These are phyloP conservation scores for Noctua comes DNA, from an alignment of 2,888 invertebrate species.

Conservation along the genomic window DNA sequence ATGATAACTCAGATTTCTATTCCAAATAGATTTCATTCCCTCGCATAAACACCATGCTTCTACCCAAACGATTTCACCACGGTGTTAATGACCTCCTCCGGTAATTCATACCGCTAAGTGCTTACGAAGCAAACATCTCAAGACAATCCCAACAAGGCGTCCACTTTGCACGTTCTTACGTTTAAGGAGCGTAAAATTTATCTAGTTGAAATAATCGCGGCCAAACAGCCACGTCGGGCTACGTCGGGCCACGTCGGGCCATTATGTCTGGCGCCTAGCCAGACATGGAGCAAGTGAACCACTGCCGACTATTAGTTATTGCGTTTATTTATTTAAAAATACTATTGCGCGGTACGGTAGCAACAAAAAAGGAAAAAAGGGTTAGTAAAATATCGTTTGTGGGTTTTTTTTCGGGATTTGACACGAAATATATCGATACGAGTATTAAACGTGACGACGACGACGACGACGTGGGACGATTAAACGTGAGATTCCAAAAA, in stretches of 20 bases:
- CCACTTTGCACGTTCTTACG: constrained; percentile 81
- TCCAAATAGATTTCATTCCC: not conserved
- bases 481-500: not conserved
- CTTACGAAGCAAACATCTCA: constrained; percentile 48
- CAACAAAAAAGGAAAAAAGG: constrained; percentile 32
- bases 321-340: constrained; percentile 66
- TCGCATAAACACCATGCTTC: not conserved
- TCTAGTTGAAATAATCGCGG: constrained; percentile 85
- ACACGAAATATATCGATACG: not conserved
- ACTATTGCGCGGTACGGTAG: constrained; percentile 50
- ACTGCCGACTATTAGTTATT: constrained; percentile 71
- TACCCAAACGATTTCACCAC: constrained; percentile 4
- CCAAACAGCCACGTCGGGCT: constrained; percentile 77
- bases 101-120: constrained; percentile 45
- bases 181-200: constrained; percentile 85
- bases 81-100: constrained; percentile 36
- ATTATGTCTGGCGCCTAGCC: constrained; percentile 83
- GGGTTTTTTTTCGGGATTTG: constrained; percentile 1
- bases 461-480: no score
- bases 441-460: no score
- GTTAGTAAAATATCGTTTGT: constrained; percentile 29
- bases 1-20: not conserved
- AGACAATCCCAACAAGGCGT: constrained; percentile 61
- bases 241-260: constrained; percentile 76
- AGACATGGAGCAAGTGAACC: constrained; percentile 73